Evolutionary conservation across 2,888 invertebrate species (phyloP), one percentile per base, ranked within the genome.

Genomic region (Rhagonycha lutea): DNA sequence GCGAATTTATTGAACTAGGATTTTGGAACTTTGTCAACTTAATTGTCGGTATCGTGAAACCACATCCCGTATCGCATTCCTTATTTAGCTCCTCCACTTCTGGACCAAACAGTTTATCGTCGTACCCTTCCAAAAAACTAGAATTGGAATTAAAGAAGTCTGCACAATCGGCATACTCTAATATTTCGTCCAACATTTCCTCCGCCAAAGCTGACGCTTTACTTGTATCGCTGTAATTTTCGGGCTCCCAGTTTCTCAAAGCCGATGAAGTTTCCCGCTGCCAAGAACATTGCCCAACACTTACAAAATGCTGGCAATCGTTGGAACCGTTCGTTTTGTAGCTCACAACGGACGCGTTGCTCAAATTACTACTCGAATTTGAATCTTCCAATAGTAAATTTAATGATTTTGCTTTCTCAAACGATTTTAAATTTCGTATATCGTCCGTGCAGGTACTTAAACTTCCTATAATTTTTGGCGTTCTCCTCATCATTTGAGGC

Each of bases 391-490:
- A 83, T 81, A 78, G 88, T 82, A 76, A 86, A 84, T 8, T 89
- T 86, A 79, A 88, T 86, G 28, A 88, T 88, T 69, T 82, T 81
- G 73, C 82, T 72, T 89, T 89, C 82, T 90, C 90, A 77, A 90
- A 91, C 81, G 89, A 89, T 77, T 89, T 88, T 69, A 91, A 84
- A 76, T 89, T 92, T 81, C 90, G 89, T 60, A 90, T 90, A 82
- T 93, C 92, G 83, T 93, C 92, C 67, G 92, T 92, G 84, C 92
- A 92, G 23, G 90, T 91, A 47, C 92, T 90, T 65, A 93, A 86
- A 84, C 91, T 92, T 80, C 92, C 92, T 67, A 89, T 89, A 75
- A 93, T 92, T 83, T 92, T 93, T 0, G 92, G 92, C 0, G 92
- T 92, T 18, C 92, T 87, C 61, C 92, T 88, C 89, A 93, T 90